Base-by-base conservation (phyloP, 1,140 invertebrate genomes). In the Aphaenogaster rudis region DNA sequence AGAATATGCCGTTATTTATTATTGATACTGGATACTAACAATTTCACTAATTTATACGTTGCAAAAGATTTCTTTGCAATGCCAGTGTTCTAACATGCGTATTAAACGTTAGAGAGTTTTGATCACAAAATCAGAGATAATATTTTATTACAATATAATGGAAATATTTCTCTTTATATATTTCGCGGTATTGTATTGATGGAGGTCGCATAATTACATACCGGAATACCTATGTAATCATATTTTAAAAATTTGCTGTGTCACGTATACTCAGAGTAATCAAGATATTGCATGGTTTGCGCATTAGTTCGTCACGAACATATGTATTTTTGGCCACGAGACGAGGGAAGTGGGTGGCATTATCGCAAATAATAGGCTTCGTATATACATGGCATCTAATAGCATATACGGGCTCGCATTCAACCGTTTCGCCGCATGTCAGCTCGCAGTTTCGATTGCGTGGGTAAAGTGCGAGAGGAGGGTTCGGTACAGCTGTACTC, bases 311-410 rank as follows among this genome's bases (percentile, higher is more conserved):
- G 42, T 76, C 69, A 84, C 69, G 42, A 80, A 74, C 69, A 6
- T 74, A 13, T 50, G 69, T 61, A 76, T 84, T 76, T 82, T 82
- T 36, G 67, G 42, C 39, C 67, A 61, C 67, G 67, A 33, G 50
- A 72, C 66, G 54, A 50, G 42, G 69, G 57, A 74, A 74, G 54
- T 48, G 33, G 17, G 7, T 84, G 28, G 69, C 33, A 84, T 84
- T 84, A 63, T 84, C 28, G 54, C 54, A 84, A 84, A 84, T 84
- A 76, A 84, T 76, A 84, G 80, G 64, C 54, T 59, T 84, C 80
- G 80, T 76, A 84, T 74, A 74, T 84, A 63, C 33, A 63, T 84
- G 57, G 6, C 8, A 39, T 82, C 28, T 76, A 84, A 84, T 76
- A 76, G 54, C 45, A 76, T 84, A 61, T 64, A 64, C 80, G 80